Percentiles rank a stretch among this genome's conserved stretches.
Conservation (phyloP, 2,888 invertebrate species). For the Axea sp. region DNA sequence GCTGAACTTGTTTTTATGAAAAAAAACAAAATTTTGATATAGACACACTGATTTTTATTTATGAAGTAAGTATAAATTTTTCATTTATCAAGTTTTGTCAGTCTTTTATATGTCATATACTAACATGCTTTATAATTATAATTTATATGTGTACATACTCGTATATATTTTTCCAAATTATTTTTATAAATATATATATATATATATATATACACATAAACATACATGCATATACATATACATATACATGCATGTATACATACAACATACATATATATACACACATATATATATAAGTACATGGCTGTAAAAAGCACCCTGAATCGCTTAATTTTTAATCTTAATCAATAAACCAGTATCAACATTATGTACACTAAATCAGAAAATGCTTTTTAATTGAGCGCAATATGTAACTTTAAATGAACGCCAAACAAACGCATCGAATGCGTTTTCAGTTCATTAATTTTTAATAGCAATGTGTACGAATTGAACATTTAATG, state of each 20-base stretch:
- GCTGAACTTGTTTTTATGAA: slow-evolving; percentile 21
- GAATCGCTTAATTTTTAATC: slow-evolving; percentile 70
- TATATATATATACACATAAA: too few species aligned
- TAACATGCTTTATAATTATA: slow-evolving; percentile 61
- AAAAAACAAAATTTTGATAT: slow-evolving; percentile 3
- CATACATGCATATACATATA: slow-evolving; percentile 34
- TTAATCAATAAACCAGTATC: slow-evolving; percentile 28
- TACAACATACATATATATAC: slow-evolving; percentile 48
- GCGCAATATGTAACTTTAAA: slow-evolving; percentile 2
- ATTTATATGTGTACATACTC: slow-evolving; percentile 62
- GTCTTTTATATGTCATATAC: slow-evolving; percentile 66
- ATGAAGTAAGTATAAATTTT: slow-evolving; percentile 19
- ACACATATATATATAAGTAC: slow-evolving; percentile 38
- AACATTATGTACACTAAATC: slow-evolving; percentile 41
- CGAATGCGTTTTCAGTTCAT: background rate
- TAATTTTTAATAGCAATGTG: background rate
- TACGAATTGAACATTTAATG: slow-evolving; percentile 2
- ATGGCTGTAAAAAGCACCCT: slow-evolving; percentile 77
- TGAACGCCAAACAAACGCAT: slow-evolving; percentile 6
- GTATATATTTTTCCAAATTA: slow-evolving; percentile 52
- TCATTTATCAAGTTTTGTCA: slow-evolving; percentile 70
- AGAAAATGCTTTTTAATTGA: slow-evolving; percentile 9
- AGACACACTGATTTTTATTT: slow-evolving; percentile 25
- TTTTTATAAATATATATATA: slow-evolving; percentile 9
- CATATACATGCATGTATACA: slow-evolving; percentile 6